phyloP scores from a whole-genome alignment of 2,113 vertebrate genomes.

The Plestiodon gilberti region DNA sequence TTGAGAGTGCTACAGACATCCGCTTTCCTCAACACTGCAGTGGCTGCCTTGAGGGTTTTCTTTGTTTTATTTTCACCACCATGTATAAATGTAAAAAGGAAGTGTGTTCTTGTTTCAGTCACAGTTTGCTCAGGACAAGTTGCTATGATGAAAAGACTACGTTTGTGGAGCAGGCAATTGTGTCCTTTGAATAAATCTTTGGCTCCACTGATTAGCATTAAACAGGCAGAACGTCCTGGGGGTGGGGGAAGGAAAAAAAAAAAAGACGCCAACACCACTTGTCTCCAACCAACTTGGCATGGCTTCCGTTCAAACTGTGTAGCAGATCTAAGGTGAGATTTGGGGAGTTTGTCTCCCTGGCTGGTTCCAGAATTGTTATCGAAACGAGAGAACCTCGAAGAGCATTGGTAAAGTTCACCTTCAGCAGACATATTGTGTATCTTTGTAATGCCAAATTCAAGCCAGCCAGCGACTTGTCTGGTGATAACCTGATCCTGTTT shows the following conservation, averaged over 20 bases:
- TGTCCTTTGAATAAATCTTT: conserved; percentile 13
- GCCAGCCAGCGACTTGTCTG: conserved; percentile 12
- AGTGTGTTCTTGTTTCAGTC: conserved; percentile 48
- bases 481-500: rapidly evolving
- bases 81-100: neutral
- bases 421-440: conserved; percentile 34
- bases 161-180: conserved; percentile 20
- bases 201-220: conserved; percentile 55
- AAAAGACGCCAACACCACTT: neutral
- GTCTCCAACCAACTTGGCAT: neutral
- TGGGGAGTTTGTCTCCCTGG: conserved; percentile 19
- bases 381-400: neutral
- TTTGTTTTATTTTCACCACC: conserved; percentile 32
- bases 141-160: conserved; percentile 54
- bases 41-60: conserved; percentile 33
- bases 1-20: neutral
- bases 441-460: conserved; percentile 67
- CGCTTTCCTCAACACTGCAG: conserved; percentile 15
- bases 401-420: conserved; percentile 59
- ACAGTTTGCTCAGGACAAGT: conserved; percentile 53
- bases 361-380: conserved; percentile 21
- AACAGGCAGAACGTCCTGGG: conserved; percentile 33
- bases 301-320: neutral
- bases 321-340: neutral
- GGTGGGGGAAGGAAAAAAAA: too few species aligned